Evolutionary conservation across 1,140 invertebrate species (phyloP), one percentile per base, ranked within the genome.

Genomic region (Zaprionus gabonicus): DNA sequence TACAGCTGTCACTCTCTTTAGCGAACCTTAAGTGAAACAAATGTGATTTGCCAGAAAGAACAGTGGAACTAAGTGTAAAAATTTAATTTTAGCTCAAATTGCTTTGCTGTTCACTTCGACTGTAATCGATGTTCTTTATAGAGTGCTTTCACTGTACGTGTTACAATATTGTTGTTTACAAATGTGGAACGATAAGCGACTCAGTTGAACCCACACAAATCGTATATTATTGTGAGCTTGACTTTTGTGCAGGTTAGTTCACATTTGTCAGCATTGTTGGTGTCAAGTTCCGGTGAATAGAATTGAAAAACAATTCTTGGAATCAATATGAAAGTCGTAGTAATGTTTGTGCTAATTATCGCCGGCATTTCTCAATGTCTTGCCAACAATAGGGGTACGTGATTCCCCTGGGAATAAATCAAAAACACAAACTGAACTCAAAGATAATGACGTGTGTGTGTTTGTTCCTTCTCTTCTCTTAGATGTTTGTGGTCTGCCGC

Each of bases 401-500:
- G 10, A 17, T 17, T 46, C n/a, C 41, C 41, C 41, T 46, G 7
- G 41, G 15, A 46, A 46, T 17, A 0, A 17, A 46, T 46, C n/a
- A 3, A 46, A 46, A 41, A 41, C 15, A 9, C 3, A 17, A 7
- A 15, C n/a, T 41, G 13, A 41, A 41, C 5, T 4, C 15, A n/a
- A 17, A 10, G 9, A 10, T 34, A 9, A 34, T 34, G 31, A 10
- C 31, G 46, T 41, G 12, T n/a, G 36, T 46, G 46, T 49, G 46
- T 7, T 20, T 10, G 15, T 10, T 23, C 2, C 17, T 12, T 15
- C 3, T 5, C 7, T 25, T 20, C 44, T 15, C 15, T 17, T 25
- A 75, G 76, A 34, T 0, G 41, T 66, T n/a, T 79, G 76, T 34
- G 51, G 57, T 25, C 23, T 38, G 38, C 38, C 34, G 0, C 51